Evolutionary conservation across 2,888 invertebrate genomes (phyloP).

Genomic region (Odontomyia ornata): DNA sequence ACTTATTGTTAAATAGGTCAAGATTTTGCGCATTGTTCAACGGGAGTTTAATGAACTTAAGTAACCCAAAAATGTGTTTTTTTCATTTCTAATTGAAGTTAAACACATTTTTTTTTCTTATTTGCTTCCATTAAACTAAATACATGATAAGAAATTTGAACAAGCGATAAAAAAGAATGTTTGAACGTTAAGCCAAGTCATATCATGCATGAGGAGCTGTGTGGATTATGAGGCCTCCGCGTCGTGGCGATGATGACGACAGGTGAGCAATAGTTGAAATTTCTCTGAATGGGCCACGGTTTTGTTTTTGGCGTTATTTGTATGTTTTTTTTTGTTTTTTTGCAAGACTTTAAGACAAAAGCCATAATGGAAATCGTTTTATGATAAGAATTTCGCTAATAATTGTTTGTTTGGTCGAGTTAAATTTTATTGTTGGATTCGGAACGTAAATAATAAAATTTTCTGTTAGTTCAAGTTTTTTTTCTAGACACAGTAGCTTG

Average conservation of each 20-base stretch:
- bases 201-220: background rate
- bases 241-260: constrained; percentile 14
- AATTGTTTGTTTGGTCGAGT: background rate
- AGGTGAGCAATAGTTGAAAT: constrained; percentile 22
- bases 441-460: no score
- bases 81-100: background rate
- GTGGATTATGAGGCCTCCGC: constrained; percentile 17
- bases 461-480: no score
- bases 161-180: background rate
- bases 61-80: constrained; percentile 25
- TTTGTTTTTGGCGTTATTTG: background rate
- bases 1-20: constrained; percentile 35
- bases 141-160: constrained; percentile 28
- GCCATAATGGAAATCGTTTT: background rate
- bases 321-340: background rate
- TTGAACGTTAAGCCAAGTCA: background rate
- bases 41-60: constrained; percentile 26
- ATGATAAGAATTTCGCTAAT: background rate
- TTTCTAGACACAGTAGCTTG: no score
- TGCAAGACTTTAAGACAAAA: background rate
- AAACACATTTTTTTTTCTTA: constrained; percentile 29
- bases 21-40: constrained; percentile 43
- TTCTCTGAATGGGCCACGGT: constrained; percentile 15
- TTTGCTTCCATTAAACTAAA: constrained; percentile 12
- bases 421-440: no score